Evolutionary conservation across 2,888 invertebrate genomes (phyloP), one percentile per base, ranked within the genome.

Genomic region (Napeogenes sylphis): DNA sequence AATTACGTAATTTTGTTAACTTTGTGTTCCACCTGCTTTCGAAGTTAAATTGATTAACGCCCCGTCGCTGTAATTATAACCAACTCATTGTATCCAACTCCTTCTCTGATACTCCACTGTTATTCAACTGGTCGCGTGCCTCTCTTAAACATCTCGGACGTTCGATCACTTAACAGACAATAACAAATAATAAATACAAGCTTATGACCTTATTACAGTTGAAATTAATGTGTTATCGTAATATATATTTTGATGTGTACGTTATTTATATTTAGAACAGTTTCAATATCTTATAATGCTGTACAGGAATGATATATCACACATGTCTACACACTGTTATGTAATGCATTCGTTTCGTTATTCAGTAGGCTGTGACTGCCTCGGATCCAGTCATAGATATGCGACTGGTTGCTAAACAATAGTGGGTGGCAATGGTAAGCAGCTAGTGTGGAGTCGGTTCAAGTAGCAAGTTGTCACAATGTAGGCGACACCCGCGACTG

Each of bases 391-490:
- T 47, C 59, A 57, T 53, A 59, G 61, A 33, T 45, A 46, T 14
- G 58, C 21, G 45, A 56, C 58, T 46, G 56, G 58, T 61, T 57
- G 56, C 61, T 64, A 77, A 72, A 84, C 84, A 82, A 81, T 81
- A 67, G 75, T 70, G 67, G 71, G 63, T 61, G 63, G 60, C 63
- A 63, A 60, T 57, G 53, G 56, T 55, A 55, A 63, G 65, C 66
- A 78, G 76, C 72, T 70, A 73, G 73, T 70, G 72, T 72, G 71
- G 73, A 70, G 70, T 57, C 56, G 64, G 67, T 68, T 67, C 75
- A 73, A 76, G 79, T 76, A 80, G 80, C 80, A 69, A 75, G 79
- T 81, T 79, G 79, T 75, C 81, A 83, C 81, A 76, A 76, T 82
- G 80, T 82, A 51, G 51, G 51, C 30, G 51, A 51, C 51, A 51